Evolutionary conservation across 1,140 invertebrate genomes (phyloP), one percentile per base, ranked within the genome.

Genomic region (Xylocopa sonorina): DNA sequence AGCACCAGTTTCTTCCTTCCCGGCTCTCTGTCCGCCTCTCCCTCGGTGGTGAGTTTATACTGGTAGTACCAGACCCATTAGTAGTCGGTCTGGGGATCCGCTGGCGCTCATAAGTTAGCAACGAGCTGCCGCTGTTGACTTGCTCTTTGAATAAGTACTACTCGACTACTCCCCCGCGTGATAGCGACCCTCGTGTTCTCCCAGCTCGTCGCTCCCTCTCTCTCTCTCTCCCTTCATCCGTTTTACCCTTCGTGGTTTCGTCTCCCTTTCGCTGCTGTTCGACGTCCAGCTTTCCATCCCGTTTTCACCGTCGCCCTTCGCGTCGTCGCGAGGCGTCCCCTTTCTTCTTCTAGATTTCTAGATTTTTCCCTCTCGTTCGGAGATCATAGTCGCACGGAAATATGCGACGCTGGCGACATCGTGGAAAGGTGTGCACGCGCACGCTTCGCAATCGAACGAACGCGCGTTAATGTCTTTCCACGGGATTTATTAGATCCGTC

Each of bases 1-100:
- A 34, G 58, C 21, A 34, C 1, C 9, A 32, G 34, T 81, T 32
- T 16, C 34, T 60, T 38, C 29, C 58, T 38, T n/a, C n/a, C n/a
- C n/a, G n/a, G 38, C 32, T 72, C 72, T 57, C 66, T 55, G 51
- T 38, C 71, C 50, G 60, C 55, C 62, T 57, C 82, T 67, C 57
- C 72, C 14, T 48, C 76, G 51, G 53, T 78, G 77, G 50, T 78
- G 69, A 72, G 77, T 83, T 84, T 75, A 66, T 83, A 80, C 83
- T 72, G 80, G 76, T 87, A 78, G 83, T 74, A 81, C 83, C 87
- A 87, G 83, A 87, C 73, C 77, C 86, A 87, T 87, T 87, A 87
- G 86, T 84, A 87, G 77, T 87, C 83, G 81, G 77, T 46, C 62
- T 46, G 55, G 67, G 83, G 60, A 87, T 87, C 86, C 62, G 43